These are phyloP conservation scores for Phenganax stokvisi DNA, from an alignment of 92 coral and sea anemone genomes.

Conservation along the genomic window DNA sequence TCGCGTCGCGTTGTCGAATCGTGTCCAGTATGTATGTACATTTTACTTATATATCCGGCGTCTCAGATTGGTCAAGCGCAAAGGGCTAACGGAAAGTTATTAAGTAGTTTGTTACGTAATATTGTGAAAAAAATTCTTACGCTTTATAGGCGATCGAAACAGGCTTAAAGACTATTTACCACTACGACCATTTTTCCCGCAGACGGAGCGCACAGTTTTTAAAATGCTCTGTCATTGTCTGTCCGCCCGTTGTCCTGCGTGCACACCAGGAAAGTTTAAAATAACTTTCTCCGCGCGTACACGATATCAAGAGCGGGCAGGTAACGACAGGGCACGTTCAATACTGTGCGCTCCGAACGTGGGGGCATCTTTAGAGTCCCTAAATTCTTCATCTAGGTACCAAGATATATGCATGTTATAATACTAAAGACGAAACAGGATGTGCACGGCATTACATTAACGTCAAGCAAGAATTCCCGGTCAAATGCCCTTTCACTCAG, in stretches of 20 bases:
- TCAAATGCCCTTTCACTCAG: background rate
- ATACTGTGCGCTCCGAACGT: background rate
- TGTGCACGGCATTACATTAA: background rate
- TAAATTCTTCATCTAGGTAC: background rate
- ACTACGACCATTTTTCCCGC: background rate
- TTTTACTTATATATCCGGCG: no score
- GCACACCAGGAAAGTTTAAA: no score
- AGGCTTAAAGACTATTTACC: background rate
- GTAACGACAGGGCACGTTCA: background rate
- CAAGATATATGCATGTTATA: background rate
- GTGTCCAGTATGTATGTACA: no score
- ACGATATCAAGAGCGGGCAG: background rate
- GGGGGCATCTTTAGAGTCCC: background rate
- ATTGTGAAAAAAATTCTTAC: background rate
- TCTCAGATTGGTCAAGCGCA: background rate
- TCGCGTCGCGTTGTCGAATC: no score
- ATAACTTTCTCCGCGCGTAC: background rate
- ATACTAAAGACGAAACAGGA: background rate
- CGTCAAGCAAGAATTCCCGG: background rate
- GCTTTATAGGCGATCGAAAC: background rate
- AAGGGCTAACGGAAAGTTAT: background rate
- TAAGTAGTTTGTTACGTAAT: background rate
- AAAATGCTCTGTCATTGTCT: no score
- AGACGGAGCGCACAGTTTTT: background rate
- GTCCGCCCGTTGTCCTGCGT: no score